Conservation (phyloP, 2,888 invertebrate genomes). For the Tetrapedia diversipes region DNA sequence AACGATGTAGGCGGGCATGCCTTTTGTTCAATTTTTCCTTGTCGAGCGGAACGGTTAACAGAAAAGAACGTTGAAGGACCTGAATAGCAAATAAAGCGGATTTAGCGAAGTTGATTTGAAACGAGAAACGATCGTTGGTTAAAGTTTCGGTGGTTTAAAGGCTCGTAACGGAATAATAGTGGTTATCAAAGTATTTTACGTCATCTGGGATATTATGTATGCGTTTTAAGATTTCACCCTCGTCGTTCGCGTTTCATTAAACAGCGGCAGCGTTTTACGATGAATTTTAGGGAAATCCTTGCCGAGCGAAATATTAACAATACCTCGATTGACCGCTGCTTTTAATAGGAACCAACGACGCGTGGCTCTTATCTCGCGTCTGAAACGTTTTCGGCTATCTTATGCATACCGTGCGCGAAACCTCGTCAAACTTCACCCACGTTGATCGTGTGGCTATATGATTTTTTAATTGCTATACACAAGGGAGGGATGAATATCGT, state of each 20-base stretch:
- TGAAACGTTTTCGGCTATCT: slow-evolving; percentile 3
- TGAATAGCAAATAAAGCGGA: background rate
- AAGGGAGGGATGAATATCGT: too few relatives aligned
- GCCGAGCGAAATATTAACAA: background rate
- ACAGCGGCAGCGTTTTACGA: background rate
- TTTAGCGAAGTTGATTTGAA: background rate
- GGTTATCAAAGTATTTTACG: background rate
- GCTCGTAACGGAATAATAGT: background rate
- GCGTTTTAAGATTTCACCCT: background rate
- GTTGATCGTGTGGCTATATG: background rate
- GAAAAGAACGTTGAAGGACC: background rate
- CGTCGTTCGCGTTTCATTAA: slow-evolving; percentile 6
- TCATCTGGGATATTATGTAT: background rate
- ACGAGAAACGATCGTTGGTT: background rate
- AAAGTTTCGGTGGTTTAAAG: slow-evolving; percentile 2
- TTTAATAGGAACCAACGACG: background rate
- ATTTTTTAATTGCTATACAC: slow-evolving; percentile 16
- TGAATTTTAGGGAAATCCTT: slow-evolving; percentile 15
- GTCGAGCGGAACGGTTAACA: too few relatives aligned
- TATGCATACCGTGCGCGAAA: background rate
- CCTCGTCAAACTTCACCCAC: slow-evolving; percentile 22
- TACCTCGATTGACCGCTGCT: background rate
- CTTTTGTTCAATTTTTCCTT: too few relatives aligned
- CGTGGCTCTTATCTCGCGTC: background rate
- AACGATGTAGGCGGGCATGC: too few relatives aligned